Base-by-base conservation (phyloP, 2,113 vertebrate genomes). In the Lophochroa leadbeateri region DNA sequence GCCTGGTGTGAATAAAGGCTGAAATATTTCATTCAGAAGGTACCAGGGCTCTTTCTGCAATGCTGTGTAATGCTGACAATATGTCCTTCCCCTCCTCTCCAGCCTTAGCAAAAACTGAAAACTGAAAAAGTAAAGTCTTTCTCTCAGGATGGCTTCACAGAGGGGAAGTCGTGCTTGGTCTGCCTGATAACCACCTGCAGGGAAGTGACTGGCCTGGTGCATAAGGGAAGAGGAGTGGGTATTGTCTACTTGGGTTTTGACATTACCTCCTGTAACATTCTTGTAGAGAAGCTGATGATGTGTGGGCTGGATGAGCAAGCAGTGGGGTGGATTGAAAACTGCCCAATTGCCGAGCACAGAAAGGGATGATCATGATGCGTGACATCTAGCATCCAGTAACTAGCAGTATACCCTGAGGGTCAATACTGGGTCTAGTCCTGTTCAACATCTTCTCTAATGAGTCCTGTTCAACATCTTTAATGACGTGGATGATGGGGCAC, bases 271-370 rank as follows among this genome's bases (percentile, higher is more conserved):
- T 16, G 7, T 52, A 67, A 52, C 14, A 37, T 43, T n/a, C 39
- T 84, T 5, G 1, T 10, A 41, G 69, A 67, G 46, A 74, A 82
- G n/a, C 20, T 0, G 1, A 3, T 60, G 35, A 21, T 1, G 0
- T 10, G 7, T 4, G 14, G 55, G 37, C 55, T 90, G 65, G n/a
- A 57, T 53, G 47, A 79, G 39, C 14, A 37, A 57, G 33, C 23
- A 50, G 44, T 25, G 79, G 80, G 29, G 13, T 17, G 20, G 46
- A 21, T 17, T 70, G 58, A 70, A 89, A 82, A 67, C 24, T 37
- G 44, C 25, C 67, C 61, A 63, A 33, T 21, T 52, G 29, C 44
- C 65, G 68, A 5, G 10, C 28, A 69, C 17, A 47, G 53, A 72
- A 27, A 33, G 24, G 18, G 23, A 24, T 24, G 28, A 41, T 83